A percentile compares a stretch with the other conserved stretches of the same genome.
Conservation (phyloP, 2,113 vertebrate genomes). For the Silurus asotus region DNA sequence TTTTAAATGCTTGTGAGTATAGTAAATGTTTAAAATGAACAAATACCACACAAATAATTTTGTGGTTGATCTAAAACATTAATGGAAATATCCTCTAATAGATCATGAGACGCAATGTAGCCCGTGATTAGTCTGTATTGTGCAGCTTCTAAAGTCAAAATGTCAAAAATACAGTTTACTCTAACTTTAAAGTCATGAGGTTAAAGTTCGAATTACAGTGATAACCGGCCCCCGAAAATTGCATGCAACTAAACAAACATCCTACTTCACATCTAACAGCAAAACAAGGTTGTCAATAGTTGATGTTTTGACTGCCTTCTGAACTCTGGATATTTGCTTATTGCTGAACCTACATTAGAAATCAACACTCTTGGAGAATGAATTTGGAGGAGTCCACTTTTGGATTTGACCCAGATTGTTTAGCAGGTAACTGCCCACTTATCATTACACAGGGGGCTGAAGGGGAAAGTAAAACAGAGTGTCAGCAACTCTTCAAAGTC, state of each 20-base stretch:
- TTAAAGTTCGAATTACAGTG: neutral
- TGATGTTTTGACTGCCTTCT: neutral
- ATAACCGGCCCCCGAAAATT: neutral
- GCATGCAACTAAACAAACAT: neutral
- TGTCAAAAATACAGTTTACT: neutral
- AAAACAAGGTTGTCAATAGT: neutral
- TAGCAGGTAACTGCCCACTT: conserved; percentile 56
- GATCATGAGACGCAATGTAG: neutral
- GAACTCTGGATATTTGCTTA: conserved; percentile 42
- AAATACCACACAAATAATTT: neutral
- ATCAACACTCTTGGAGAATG: conserved; percentile 32
- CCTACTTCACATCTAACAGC: neutral
- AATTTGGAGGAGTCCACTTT: conserved; percentile 46
- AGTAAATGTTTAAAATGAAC: neutral
- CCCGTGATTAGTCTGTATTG: neutral
- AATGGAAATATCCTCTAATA: neutral
- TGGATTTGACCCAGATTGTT: conserved; percentile 49
- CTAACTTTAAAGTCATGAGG: neutral
- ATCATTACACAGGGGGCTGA: conserved; percentile 44
- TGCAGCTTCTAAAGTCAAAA: neutral
- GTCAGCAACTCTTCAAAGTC: conserved; percentile 57
- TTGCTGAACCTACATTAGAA: conserved; percentile 35
- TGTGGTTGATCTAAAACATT: neutral
- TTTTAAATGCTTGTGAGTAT: neutral
- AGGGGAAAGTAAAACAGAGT: conserved; percentile 50